Evolutionary conservation across 1,140 invertebrate genomes (phyloP).

Genomic region (Calliopsis andreniformis): DNA sequence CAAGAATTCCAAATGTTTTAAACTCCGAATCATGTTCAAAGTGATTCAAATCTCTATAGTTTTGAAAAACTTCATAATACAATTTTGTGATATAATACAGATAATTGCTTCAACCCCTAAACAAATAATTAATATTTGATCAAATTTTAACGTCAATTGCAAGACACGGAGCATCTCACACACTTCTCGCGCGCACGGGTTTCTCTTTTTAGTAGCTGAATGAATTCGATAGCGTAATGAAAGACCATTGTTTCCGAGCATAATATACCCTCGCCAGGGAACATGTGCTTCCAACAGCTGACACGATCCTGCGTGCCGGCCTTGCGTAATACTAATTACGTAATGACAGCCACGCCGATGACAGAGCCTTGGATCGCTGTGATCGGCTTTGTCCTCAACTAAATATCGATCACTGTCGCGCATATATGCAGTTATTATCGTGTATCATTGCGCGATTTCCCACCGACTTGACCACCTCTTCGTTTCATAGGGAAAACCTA

Average conservation of each 20-base stretch:
- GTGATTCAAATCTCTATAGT: too few relatives aligned
- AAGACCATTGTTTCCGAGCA: slow-evolving; percentile 42
- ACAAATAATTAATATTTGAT: too few relatives aligned
- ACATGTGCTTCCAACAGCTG: slow-evolving; percentile 54
- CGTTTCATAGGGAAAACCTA: background rate
- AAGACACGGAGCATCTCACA: background rate
- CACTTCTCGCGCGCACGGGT: background rate
- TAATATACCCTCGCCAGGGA: slow-evolving; percentile 35
- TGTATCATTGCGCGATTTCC: slow-evolving; percentile 24
- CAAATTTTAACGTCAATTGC: background rate
- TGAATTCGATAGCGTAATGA: slow-evolving; percentile 21
- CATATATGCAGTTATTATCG: slow-evolving; percentile 30
- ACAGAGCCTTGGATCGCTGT: slow-evolving; percentile 26
- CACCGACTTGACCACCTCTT: background rate
- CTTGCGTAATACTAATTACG: slow-evolving; percentile 56
- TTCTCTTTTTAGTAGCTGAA: background rate
- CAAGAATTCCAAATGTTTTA: too few relatives aligned
- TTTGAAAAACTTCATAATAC: too few relatives aligned
- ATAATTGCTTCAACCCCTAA: too few relatives aligned
- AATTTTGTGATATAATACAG: too few relatives aligned
- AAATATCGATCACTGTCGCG: slow-evolving; percentile 59
- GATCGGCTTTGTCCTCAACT: slow-evolving; percentile 50
- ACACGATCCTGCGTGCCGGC: slow-evolving; percentile 43
- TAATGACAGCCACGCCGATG: slow-evolving; percentile 43
- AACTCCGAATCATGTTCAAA: too few relatives aligned